Conservation (phyloP, 64 coral and sea anemone species). For the Cladopsammia gracilis region DNA sequence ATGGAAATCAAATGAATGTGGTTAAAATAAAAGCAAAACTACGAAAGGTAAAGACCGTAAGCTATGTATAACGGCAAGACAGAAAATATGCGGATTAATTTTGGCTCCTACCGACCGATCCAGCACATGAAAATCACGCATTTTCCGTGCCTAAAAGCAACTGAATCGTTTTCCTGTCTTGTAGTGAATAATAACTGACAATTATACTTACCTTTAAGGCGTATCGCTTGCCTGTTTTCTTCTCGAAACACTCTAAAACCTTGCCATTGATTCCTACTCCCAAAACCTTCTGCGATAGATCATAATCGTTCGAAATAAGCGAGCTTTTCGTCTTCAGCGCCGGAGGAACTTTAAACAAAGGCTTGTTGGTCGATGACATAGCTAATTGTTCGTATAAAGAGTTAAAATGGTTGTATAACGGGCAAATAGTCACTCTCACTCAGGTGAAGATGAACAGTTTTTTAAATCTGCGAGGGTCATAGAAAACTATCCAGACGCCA, state of each 20-base stretch:
- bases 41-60: too few relatives aligned
- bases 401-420: not conserved
- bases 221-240: slow-evolving; percentile 80
- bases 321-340: slow-evolving; percentile 75
- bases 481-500: not conserved
- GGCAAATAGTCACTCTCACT: not conserved
- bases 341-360: slow-evolving; percentile 67
- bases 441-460: not conserved
- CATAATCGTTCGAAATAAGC: slow-evolving; percentile 83
- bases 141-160: too few relatives aligned
- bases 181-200: too few relatives aligned
- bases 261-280: slow-evolving; percentile 98
- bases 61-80: too few relatives aligned
- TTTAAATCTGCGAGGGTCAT: not conserved
- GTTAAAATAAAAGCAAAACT: too few relatives aligned
- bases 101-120: too few relatives aligned
- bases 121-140: too few relatives aligned
- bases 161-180: too few relatives aligned
- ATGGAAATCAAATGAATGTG: too few relatives aligned
- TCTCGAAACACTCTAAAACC: slow-evolving; percentile 95
- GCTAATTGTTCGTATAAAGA: not conserved
- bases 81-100: too few relatives aligned
- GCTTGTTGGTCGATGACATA: slow-evolving; percentile 63
- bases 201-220: slow-evolving; percentile 88
- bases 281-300: slow-evolving; percentile 80